Conservation (phyloP, 2,113 vertebrate species). For the Macroglossus sobrinus region DNA sequence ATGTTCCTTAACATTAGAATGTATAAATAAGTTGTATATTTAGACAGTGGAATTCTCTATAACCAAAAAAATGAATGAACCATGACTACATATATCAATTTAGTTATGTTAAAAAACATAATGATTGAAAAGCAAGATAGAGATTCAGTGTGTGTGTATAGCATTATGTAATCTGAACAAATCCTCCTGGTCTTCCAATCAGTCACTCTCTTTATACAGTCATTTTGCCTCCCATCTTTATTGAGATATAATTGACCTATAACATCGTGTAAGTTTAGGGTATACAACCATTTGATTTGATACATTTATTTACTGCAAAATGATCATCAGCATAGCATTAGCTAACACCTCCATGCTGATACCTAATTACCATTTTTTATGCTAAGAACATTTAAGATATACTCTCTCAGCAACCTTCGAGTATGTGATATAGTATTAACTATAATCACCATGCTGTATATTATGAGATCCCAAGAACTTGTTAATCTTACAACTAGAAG, state of each 20-base stretch:
- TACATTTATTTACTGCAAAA: neutral
- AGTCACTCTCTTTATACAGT: neutral
- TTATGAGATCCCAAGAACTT: neutral
- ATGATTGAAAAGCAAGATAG: neutral
- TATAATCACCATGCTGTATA: neutral
- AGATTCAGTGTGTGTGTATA: neutral
- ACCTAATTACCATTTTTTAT: neutral
- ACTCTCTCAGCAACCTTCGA: neutral
- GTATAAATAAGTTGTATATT: neutral
- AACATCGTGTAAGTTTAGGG: neutral
- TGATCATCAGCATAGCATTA: neutral
- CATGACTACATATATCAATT: neutral
- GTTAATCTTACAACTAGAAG: neutral
- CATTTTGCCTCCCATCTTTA: neutral
- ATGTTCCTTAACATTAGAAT: neutral
- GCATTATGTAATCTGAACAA: neutral
- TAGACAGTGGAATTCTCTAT: neutral
- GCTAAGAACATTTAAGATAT: neutral
- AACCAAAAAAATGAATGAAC: neutral
- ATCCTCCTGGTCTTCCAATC: neutral
- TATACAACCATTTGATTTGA: neutral
- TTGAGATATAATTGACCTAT: neutral
- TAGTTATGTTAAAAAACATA: neutral
- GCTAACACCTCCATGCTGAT: neutral
- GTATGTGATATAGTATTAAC: neutral